Base-by-base conservation (phyloP, 2,888 invertebrate genomes). In the Parnassius mnemosyne region DNA sequence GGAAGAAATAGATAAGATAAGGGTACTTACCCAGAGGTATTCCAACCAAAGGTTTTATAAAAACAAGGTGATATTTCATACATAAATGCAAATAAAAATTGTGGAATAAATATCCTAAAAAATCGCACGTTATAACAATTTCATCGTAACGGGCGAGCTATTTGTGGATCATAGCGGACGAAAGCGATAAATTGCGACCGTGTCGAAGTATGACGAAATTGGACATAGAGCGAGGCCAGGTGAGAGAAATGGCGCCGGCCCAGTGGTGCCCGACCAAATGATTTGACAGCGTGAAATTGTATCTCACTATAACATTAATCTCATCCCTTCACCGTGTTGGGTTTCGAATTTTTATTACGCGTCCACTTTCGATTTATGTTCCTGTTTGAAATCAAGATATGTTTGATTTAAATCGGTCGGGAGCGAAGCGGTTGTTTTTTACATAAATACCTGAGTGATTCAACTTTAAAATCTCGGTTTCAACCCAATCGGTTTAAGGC, bases 221-320 rank as follows among this genome's bases (percentile, higher is more conserved):
- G 75, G 68, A 69, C 71, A 60, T 72, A 66, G 70, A 74, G 68
- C 63, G 74, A 74, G 68, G 68, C 67, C 68, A 66, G 71, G 73
- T 74, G 72, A 76, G 72, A 76, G 79, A 77, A 76, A 74, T 75
- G 72, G 58, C 42, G 49, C 25, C 63, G 42, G 46, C 63, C 63
- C 42, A 55, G 59, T 59, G 63, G 59, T 56, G 61, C 61, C 51
- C 62, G 61, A 53, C 47, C 46, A 55, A 55, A 53, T 20, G 72
- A 75, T 73, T 74, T 71, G 80, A 80, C 80, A 75, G 77, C 81
- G 79, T 83, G 77, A 83, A 83, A 82, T 83, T 80, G 75, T 75
- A 76, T 68, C 72, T 65, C 61, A 62, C 34, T 58, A 57, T 66
- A 66, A 53, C 63, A 56, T 57, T 61, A 50, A 65, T 65, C 55